phyloP scores from a whole-genome alignment of 2,888 invertebrate species.

The Lamellibrachia satsuma region DNA sequence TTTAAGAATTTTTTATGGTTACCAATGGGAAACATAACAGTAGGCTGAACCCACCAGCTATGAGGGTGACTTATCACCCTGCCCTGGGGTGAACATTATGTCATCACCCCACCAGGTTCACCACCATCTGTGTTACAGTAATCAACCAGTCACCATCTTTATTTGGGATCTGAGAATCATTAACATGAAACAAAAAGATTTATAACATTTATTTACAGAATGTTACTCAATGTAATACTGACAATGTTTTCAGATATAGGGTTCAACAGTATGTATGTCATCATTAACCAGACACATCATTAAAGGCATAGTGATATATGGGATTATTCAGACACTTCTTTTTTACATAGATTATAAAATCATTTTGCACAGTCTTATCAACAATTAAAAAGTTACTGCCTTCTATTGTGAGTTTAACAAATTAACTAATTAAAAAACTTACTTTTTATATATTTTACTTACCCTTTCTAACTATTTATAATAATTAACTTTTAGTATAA shows the following conservation, averaged over 20 bases:
- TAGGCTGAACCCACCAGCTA: too few species aligned
- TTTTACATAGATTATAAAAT: too few species aligned
- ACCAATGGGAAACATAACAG: too few species aligned
- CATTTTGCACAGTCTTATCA: too few species aligned
- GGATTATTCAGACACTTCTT: too few species aligned
- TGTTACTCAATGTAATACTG: background rate
- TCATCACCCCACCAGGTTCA: background rate
- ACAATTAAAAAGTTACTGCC: too few species aligned
- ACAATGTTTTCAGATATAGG: too few species aligned
- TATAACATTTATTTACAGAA: background rate
- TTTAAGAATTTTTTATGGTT: too few species aligned
- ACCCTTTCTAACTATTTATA: background rate
- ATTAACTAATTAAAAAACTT: background rate
- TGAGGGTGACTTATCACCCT: background rate
- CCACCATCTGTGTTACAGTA: background rate
- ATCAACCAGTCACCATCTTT: background rate
- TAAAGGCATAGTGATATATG: too few species aligned
- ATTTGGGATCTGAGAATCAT: background rate
- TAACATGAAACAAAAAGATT: background rate
- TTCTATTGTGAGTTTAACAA: background rate
- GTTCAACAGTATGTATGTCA: too few species aligned
- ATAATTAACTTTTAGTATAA: background rate
- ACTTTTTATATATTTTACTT: background rate
- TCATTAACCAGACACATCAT: too few species aligned
- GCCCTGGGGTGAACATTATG: background rate